phyloP scores from a whole-genome alignment of 2,797 vertebrate genomes.

The Caiman crocodilus region DNA sequence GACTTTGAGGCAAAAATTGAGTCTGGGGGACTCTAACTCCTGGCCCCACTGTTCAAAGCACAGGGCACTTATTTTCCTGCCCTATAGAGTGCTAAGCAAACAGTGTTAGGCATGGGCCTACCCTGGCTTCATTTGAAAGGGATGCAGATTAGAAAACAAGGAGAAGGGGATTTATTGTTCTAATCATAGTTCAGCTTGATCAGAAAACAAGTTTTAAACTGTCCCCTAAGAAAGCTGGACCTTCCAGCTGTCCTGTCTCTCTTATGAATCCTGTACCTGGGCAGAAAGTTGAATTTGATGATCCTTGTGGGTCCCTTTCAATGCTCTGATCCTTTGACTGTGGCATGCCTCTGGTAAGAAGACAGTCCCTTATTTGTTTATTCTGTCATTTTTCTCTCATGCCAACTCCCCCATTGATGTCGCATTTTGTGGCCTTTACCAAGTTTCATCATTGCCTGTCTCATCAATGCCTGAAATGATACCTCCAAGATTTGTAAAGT shows the following conservation, averaged over 20 bases:
- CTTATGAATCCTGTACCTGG: no score
- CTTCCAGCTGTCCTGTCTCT: no score
- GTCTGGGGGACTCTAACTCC: background rate
- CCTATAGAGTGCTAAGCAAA: background rate
- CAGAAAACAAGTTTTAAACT: background rate
- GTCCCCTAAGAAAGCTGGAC: background rate
- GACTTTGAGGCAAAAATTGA: background rate
- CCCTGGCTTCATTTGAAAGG: background rate
- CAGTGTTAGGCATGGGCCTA: background rate
- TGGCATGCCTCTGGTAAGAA: background rate
- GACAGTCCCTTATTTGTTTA: background rate
- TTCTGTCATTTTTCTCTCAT: background rate
- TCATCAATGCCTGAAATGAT: background rate
- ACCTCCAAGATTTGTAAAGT: background rate
- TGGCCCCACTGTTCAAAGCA: background rate
- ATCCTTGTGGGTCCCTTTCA: no score
- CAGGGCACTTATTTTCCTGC: accelerated
- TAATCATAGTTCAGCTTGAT: background rate
- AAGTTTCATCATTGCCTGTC: background rate
- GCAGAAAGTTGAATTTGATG: no score
- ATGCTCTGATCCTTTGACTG: no score
- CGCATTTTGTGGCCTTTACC: background rate
- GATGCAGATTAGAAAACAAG: background rate
- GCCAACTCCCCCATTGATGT: background rate
- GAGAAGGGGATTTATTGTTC: background rate